Evolutionary conservation across 1,140 invertebrate genomes (phyloP), one percentile per base, ranked within the genome.

Genomic region (Drosophila pseudoobscura): DNA sequence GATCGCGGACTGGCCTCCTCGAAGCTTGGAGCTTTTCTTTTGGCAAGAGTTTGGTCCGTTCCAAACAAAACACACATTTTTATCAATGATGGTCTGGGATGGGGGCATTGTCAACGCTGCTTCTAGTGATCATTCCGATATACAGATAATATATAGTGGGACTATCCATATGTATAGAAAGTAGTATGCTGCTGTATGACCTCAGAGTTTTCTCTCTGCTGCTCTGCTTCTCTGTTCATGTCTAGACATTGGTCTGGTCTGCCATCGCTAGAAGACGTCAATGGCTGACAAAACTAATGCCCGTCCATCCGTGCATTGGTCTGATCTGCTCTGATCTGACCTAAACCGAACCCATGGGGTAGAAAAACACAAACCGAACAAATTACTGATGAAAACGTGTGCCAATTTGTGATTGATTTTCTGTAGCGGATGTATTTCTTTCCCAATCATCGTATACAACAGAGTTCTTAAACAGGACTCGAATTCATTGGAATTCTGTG

Each of bases 241-340:
- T 87, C 82, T 87, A 87, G 82, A 88, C 82, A 87, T 62, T 61
- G 78, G 75, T 88, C 78, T 61, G 78, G 75, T 88, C 78, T 85
- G 82, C 69, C 74, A 62, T 78, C 59, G 73, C 44, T 22, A 62
- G 54, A 66, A 77, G 68, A 78, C 75, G 80, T 85, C 82, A 85
- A 85, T 78, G 44, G 50, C 52, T 75, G 62, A 65, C 26, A 64
- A 69, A 74, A 69, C 71, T 63, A 82, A 64, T 68, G 54, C 44
- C 31, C 29, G 8, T 9, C 8, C 26, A 20, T 45, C 78, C 63
- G 49, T 80, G 61, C 68, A 80, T 78, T 84, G 80, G 82, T 85
- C 82, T n/a, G 8, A 69, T 43, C 62, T n/a, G 2, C 31, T 5
- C 6, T 1, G 3, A 55, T 35, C 20, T 24, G 13, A 63, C 41